Base-by-base conservation (phyloP, 2,113 vertebrate species). In the Pagrus major region DNA sequence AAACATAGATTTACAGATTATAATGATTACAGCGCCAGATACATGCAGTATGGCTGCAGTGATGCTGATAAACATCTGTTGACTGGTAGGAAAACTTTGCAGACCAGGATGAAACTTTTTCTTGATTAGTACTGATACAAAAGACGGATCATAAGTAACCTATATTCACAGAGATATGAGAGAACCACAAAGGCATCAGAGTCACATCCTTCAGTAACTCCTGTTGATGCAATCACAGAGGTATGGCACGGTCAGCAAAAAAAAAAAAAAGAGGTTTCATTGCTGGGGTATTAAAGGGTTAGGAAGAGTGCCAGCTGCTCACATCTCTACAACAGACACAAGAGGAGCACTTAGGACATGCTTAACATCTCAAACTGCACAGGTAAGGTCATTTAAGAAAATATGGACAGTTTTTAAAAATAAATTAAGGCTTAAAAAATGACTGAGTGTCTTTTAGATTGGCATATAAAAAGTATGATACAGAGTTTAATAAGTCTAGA, bases 161-260 rank as follows among this genome's bases (percentile, higher is more conserved):
- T 20, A 42, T 9, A n/a, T 16, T 11, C 1, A 59, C 16, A 27
- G 18, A 35, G 11, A 47, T 9, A 11, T 27, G 41, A 41, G 18
- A 47, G 31, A 0, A 3, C 25, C n/a, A 2, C 21, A 18, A 4
- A 23, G 5, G 25, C 18, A 39, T 31, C 25, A 27, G 1, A n/a
- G 33, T 41, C 11, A 35, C n/a, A 21, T 46, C 44, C 25, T 6
- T 23, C 55, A 70, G 21, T 42, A 11, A 23, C 25, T 49, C 2
- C 25, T 47, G 5, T 1, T 55, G 46, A 29, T 0, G 6, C 0
- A 66, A 60, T n/a, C 35, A 80, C 7, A 2, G 9, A 78, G 84
- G 49, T 58, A 85, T 1, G 4, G 14, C n/a, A 9, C 68, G 82
- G 82, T 91, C 89, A 86, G 31, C 56, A 82, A 60, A 83, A 72